A percentile compares a stretch with the other conserved stretches of the same genome.
phyloP scores from a whole-genome alignment of 2,113 vertebrate genomes.

The Sterna hirundo region DNA sequence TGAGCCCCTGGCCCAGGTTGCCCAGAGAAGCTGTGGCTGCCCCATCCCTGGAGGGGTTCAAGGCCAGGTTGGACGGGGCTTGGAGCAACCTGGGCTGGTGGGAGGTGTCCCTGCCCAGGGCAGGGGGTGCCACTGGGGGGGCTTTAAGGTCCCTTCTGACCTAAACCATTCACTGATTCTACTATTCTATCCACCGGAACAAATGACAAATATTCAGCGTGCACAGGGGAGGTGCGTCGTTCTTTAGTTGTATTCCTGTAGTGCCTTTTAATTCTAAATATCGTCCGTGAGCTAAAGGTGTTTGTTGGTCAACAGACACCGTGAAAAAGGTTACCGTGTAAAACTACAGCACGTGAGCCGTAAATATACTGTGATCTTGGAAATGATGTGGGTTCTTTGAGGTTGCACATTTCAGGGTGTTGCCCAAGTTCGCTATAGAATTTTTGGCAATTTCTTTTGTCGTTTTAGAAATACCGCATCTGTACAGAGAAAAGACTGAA shows the following conservation, averaged over 20 bases:
- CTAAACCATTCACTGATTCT: not conserved
- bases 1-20: not conserved
- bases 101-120: not conserved
- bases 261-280: not conserved
- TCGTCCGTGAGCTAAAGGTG: not conserved
- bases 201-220: not conserved
- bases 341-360: not conserved
- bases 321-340: not conserved
- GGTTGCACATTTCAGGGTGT: not conserved
- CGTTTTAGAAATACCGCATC: not conserved
- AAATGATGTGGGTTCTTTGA: not conserved
- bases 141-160: not conserved
- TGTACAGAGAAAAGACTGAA: not conserved
- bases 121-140: not conserved
- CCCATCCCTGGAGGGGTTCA: not conserved
- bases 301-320: not conserved
- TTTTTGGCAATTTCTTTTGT: not conserved
- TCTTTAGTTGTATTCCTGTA: not conserved
- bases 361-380: not conserved
- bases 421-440: not conserved
- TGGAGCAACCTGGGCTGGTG: not conserved
- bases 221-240: not conserved
- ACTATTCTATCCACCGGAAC: rapidly evolving
- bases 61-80: not conserved
- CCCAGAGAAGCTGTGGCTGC: not conserved